Conservation (phyloP, 2,113 vertebrate genomes). For the Neotoma lepida region DNA sequence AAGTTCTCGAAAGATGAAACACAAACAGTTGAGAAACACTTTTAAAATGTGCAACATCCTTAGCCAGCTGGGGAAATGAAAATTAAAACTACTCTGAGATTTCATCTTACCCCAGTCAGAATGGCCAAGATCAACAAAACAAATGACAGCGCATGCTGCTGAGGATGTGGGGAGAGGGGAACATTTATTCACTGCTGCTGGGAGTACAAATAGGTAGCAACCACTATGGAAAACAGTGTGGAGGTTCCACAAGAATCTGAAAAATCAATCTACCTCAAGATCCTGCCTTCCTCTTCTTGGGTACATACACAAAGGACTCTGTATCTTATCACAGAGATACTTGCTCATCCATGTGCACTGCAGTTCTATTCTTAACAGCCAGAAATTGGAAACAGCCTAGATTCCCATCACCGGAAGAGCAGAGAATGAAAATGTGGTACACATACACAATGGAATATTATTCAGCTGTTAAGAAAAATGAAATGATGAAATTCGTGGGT, state of each 20-base stretch:
- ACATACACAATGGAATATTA: not conserved
- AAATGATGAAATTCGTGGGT: not conserved
- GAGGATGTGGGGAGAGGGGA: not conserved
- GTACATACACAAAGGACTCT: not conserved
- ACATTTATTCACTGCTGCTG: not conserved
- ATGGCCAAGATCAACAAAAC: not conserved
- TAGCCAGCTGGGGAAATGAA: not conserved
- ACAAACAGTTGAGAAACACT: not conserved
- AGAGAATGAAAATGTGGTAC: not conserved
- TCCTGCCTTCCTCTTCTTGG: not conserved
- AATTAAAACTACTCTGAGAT: not conserved
- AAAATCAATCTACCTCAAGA: not conserved
- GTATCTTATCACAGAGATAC: not conserved
- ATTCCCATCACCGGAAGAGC: not conserved
- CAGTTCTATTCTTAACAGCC: not conserved
- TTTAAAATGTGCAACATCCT: not conserved
- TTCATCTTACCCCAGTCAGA: not conserved
- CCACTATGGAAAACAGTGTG: not conserved
- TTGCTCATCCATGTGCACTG: not conserved
- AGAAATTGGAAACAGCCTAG: not conserved
- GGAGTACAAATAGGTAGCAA: not conserved
- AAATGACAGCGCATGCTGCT: not conserved
- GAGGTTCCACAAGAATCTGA: not conserved
- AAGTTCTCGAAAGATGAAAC: not conserved
- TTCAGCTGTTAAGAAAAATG: not conserved